A percentile compares a stretch with the other conserved stretches of the same genome.
Conservation (phyloP, 2,888 invertebrate species). For the Malacosoma neustria region DNA sequence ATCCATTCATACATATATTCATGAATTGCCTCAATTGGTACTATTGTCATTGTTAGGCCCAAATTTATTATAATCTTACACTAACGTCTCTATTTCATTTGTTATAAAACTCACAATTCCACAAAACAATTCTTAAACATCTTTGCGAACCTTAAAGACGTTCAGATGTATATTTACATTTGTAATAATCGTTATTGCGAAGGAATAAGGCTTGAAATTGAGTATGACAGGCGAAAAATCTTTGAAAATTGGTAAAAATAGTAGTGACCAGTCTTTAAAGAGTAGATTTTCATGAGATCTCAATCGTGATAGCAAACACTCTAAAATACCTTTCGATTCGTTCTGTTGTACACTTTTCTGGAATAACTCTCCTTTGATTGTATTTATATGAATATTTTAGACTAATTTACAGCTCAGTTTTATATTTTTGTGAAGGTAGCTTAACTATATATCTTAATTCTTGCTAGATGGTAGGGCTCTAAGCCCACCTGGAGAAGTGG, state of each 20-base stretch:
- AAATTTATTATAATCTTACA: slow-evolving; percentile 1
- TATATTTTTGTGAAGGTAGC: no score
- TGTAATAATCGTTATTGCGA: neutral
- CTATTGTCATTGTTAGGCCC: slow-evolving; percentile 16
- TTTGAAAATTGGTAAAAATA: neutral
- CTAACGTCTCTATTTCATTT: neutral
- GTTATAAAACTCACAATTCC: slow-evolving; percentile 1
- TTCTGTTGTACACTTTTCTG: no score
- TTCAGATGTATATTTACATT: neutral
- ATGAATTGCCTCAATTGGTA: slow-evolving; percentile 20
- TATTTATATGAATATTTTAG: no score
- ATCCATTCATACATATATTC: slow-evolving; percentile 22
- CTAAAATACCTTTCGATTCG: neutral
- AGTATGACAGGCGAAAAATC: neutral
- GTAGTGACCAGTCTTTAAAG: neutral
- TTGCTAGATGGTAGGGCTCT: no score
- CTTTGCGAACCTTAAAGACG: neutral
- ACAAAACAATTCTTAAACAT: neutral
- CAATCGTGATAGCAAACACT: neutral
- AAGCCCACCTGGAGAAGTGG: no score
- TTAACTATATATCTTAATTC: no score
- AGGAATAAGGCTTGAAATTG: neutral
- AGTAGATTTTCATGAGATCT: neutral
- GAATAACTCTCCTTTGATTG: no score
- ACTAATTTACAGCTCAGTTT: no score